These are phyloP conservation scores for Euphysa ruthae DNA, from an alignment of 30 jellyfish, hydroid and myxozoan species.

Conservation along the genomic window DNA sequence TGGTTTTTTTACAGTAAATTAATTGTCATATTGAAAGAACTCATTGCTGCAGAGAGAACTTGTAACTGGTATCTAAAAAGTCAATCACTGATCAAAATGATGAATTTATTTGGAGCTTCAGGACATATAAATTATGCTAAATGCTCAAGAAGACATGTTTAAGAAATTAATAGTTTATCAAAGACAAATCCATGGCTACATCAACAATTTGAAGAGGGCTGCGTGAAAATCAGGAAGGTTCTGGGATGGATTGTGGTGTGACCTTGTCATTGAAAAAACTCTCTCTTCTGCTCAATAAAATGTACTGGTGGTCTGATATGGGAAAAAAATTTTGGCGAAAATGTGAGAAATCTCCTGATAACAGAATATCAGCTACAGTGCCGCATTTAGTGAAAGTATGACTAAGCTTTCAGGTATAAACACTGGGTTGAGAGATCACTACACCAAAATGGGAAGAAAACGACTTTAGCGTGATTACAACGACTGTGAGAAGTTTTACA, in stretches of 20 bases:
- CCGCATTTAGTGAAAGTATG: too few relatives aligned
- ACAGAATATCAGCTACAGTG: too few relatives aligned
- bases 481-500: too few relatives aligned
- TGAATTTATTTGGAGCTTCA: slow-evolving; percentile 58
- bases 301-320: too few relatives aligned
- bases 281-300: too few relatives aligned
- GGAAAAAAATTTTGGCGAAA: too few relatives aligned
- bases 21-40: slow-evolving; percentile 32
- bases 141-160: slow-evolving; percentile 22
- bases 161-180: slow-evolving; percentile 24
- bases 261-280: too few relatives aligned
- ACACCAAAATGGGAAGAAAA: too few relatives aligned
- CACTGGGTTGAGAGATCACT: too few relatives aligned
- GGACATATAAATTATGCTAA: slow-evolving; percentile 65
- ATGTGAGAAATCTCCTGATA: too few relatives aligned
- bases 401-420: too few relatives aligned
- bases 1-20: slow-evolving; percentile 35
- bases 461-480: too few relatives aligned
- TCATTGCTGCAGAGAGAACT: slow-evolving; percentile 55
- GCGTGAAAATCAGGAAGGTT: slow-evolving; percentile 23
- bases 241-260: slow-evolving; percentile 70
- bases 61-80: slow-evolving; percentile 53
- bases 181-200: slow-evolving; percentile 32
- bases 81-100: slow-evolving; percentile 28
- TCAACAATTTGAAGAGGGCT: slow-evolving; percentile 47